A percentile compares a stretch with the other conserved stretches of the same genome.
phyloP scores from a whole-genome alignment of 2,888 invertebrate genomes.

The Crossocerus cetratus region DNA sequence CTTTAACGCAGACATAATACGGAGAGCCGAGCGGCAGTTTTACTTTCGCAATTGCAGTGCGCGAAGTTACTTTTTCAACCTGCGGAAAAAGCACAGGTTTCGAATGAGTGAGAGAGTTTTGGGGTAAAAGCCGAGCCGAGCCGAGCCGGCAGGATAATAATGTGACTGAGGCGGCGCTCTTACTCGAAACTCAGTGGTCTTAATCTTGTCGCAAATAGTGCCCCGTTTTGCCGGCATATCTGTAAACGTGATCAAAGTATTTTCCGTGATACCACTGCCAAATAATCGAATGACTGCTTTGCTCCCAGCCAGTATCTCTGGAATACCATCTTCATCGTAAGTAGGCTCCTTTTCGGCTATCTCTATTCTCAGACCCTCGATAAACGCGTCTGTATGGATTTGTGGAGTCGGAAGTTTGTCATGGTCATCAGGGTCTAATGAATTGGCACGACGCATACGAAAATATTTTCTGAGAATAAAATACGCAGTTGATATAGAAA shows the following conservation, averaged over 20 bases:
- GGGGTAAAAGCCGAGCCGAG: too few relatives aligned
- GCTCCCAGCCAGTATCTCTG: slow-evolving; percentile 82
- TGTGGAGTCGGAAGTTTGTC: slow-evolving; percentile 16
- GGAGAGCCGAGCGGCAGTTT: slow-evolving; percentile 66
- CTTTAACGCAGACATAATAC: slow-evolving; percentile 78
- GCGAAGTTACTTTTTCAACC: slow-evolving; percentile 62
- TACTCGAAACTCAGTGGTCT: slow-evolving; percentile 78
- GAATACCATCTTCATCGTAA: slow-evolving; percentile 80
- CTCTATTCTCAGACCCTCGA: slow-evolving; percentile 81
- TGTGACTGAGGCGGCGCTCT: slow-evolving; percentile 66
- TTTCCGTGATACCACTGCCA: slow-evolving; percentile 83
- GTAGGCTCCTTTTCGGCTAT: slow-evolving; percentile 80
- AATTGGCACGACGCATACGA: slow-evolving; percentile 55
- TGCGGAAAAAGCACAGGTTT: slow-evolving; percentile 37
- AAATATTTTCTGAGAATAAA: slow-evolving; percentile 55
- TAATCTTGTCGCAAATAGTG: slow-evolving; percentile 82
- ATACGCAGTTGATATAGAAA: slow-evolving; percentile 26
- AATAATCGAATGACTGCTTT: slow-evolving; percentile 84
- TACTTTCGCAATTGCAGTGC: slow-evolving; percentile 67
- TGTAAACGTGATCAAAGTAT: slow-evolving; percentile 86
- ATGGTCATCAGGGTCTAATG: slow-evolving; percentile 9
- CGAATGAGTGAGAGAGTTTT: neutral
- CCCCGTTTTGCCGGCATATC: slow-evolving; percentile 79
- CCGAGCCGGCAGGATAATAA: too few relatives aligned
- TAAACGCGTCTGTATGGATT: slow-evolving; percentile 49